Percentiles rank a stretch among this genome's conserved stretches.
Evolutionary conservation across 1,140 invertebrate genomes (phyloP).

Genomic region (Matsumurasca onukii): DNA sequence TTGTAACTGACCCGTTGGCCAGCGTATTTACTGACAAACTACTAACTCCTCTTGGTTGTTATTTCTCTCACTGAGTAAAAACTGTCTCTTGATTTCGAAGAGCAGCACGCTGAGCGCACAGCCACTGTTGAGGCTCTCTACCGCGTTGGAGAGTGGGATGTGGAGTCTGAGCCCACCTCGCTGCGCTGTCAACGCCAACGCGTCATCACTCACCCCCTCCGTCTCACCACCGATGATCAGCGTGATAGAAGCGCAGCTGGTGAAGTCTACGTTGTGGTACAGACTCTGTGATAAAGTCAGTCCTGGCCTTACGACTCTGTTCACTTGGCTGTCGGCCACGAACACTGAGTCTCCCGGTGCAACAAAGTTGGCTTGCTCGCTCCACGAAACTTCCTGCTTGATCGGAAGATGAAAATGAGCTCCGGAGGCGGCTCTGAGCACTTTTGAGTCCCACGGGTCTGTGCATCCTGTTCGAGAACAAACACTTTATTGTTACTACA

Average conservation of each 20-base stretch:
- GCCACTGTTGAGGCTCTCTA: slow-evolving; percentile 85
- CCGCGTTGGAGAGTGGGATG: slow-evolving; percentile 73
- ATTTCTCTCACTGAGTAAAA: too few species aligned
- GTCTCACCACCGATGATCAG: slow-evolving; percentile 89
- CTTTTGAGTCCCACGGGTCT: slow-evolving; percentile 87
- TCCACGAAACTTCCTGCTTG: slow-evolving; percentile 61
- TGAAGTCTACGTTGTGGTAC: slow-evolving; percentile 64
- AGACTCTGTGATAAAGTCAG: slow-evolving; percentile 48
- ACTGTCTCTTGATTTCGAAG: slow-evolving; percentile 82
- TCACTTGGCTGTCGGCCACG: slow-evolving; percentile 68
- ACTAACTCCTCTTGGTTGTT: too few species aligned
- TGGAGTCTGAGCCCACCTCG: slow-evolving; percentile 63
- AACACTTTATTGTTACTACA: too few species aligned
- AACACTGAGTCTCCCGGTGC: slow-evolving; percentile 57
- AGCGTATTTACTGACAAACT: too few species aligned
- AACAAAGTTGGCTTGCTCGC: slow-evolving; percentile 57
- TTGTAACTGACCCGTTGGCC: too few species aligned
- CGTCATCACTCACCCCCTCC: slow-evolving; percentile 72
- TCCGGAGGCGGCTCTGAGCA: slow-evolving; percentile 75
- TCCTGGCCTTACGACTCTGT: slow-evolving; percentile 15
- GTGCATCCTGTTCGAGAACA: slow-evolving; percentile 85
- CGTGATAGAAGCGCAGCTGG: slow-evolving; percentile 53
- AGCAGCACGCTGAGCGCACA: slow-evolving; percentile 78
- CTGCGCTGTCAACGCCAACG: slow-evolving; percentile 56
- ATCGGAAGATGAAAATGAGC: slow-evolving; percentile 81